Evolutionary conservation across 2,113 vertebrate genomes (phyloP).

Genomic region (Corythaeola cristata): DNA sequence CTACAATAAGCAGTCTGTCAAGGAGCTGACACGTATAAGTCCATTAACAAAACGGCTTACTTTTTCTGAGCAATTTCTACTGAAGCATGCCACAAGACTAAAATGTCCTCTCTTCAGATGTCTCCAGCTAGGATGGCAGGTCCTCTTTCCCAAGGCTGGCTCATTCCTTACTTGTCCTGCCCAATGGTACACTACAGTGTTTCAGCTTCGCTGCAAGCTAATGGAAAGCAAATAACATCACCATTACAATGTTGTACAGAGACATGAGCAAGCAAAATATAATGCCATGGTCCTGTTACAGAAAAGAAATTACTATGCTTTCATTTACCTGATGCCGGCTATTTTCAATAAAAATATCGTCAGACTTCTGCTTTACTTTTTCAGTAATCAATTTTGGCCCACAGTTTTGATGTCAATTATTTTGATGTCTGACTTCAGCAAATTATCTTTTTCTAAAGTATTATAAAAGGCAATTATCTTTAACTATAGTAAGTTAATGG

Average conservation of each 20-base stretch:
- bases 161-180: conserved; percentile 62
- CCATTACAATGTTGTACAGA: background rate
- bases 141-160: conserved; percentile 34
- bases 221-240: conserved; percentile 18
- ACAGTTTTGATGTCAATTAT: background rate
- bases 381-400: background rate
- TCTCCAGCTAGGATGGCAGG: conserved; percentile 15
- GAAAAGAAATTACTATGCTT: background rate
- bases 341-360: background rate
- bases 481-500: background rate
- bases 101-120: conserved; percentile 58
- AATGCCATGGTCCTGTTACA: background rate
- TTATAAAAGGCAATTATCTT: background rate
- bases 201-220: conserved; percentile 31
- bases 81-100: conserved; percentile 50
- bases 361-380: background rate
- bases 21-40: background rate
- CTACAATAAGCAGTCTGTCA: background rate
- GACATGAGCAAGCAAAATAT: background rate
- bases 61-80: conserved; percentile 58
- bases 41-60: conserved; percentile 56
- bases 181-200: background rate
- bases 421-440: background rate
- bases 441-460: background rate
- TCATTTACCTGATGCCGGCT: background rate